Evolutionary conservation across 2,888 invertebrate species (phyloP).

Genomic region (Drosophila rubida): DNA sequence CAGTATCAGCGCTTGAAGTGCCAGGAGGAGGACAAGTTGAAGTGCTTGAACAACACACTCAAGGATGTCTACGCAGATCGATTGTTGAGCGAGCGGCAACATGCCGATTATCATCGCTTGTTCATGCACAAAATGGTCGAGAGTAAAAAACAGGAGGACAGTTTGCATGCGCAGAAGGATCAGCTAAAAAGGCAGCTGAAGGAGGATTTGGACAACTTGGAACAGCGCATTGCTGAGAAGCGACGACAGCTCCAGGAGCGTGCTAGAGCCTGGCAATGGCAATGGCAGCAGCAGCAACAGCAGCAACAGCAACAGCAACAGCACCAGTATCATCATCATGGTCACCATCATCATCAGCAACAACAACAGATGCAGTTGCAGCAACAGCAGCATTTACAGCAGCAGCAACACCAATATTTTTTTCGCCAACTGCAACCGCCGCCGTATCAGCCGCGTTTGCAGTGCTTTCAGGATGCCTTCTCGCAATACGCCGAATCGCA

Average conservation of each 20-base stretch:
- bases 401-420: constrained; percentile 20
- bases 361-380: constrained; percentile 14
- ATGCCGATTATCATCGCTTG: constrained; percentile 60
- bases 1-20: constrained; percentile 42
- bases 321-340: constrained; percentile 1
- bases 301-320: constrained; percentile 18
- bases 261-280: constrained; percentile 12
- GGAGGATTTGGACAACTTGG: constrained; percentile 19
- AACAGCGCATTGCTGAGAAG: constrained; percentile 40
- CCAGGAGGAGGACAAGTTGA: constrained; percentile 49
- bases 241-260: constrained; percentile 32
- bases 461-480: constrained; percentile 46
- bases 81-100: constrained; percentile 42
- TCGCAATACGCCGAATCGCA: constrained; percentile 1
- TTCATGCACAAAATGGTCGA: constrained; percentile 61
- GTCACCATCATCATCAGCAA: constrained; percentile 1
- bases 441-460: constrained; percentile 30
- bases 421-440: constrained; percentile 31
- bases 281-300: constrained; percentile 28
- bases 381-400: constrained; percentile 8
- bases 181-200: constrained; percentile 22
- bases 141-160: constrained; percentile 52
- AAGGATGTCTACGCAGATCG: constrained; percentile 41
- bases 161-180: constrained; percentile 25
- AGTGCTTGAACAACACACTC: constrained; percentile 27